These are phyloP conservation scores for Volucella inflata DNA, from an alignment of 2,888 invertebrate genomes.

Conservation along the genomic window DNA sequence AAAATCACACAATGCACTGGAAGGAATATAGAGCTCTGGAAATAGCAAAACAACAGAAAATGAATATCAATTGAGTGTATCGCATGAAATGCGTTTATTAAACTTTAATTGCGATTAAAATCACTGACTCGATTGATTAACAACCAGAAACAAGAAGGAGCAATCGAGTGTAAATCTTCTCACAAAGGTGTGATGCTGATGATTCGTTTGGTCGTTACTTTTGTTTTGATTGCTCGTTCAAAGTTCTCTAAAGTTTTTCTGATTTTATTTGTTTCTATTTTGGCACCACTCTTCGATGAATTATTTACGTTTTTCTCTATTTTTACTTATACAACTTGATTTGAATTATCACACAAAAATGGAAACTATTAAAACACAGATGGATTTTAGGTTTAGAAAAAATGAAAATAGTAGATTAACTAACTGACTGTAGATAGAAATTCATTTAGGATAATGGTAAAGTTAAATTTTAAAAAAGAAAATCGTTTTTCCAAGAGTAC, in stretches of 20 bases:
- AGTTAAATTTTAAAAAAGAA: constrained; percentile 1
- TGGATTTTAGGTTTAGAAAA: too few relatives aligned
- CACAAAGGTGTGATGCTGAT: neutral
- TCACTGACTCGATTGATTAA: neutral
- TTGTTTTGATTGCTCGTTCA: constrained; percentile 49
- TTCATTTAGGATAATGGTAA: neutral
- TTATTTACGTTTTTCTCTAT: constrained; percentile 40
- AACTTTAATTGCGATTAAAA: constrained; percentile 36
- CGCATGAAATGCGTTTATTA: constrained; percentile 24
- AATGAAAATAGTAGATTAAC: too few relatives aligned
- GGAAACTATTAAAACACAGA: neutral
- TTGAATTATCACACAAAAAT: constrained; percentile 18
- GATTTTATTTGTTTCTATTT: constrained; percentile 38
- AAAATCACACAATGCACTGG: constrained; percentile 19
- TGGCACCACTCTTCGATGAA: constrained; percentile 41
- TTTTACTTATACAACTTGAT: constrained; percentile 13
- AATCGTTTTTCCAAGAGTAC: neutral
- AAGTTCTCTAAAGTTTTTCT: neutral
- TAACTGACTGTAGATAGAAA: neutral
- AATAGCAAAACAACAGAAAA: constrained; percentile 26
- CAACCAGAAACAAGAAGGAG: neutral
- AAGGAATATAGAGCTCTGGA: constrained; percentile 14
- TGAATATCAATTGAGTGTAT: constrained; percentile 31
- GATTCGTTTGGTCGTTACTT: constrained; percentile 30
- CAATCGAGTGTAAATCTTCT: neutral